A percentile compares a stretch with the other conserved stretches of the same genome.
These are phyloP conservation scores for Acanthiza pusilla DNA, from an alignment of 2,797 vertebrate species.

Conservation along the genomic window DNA sequence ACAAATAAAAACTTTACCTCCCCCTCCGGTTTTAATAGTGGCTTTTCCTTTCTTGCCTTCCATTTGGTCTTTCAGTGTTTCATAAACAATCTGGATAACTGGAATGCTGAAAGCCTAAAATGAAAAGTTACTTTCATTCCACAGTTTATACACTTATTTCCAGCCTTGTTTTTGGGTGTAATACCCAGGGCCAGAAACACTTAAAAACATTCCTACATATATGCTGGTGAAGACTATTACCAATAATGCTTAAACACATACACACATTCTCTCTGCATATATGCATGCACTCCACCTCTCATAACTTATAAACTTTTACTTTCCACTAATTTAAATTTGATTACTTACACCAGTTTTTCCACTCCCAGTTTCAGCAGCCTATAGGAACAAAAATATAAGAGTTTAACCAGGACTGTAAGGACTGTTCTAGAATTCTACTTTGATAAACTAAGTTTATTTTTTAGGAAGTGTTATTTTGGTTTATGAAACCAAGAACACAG, in stretches of 20 bases:
- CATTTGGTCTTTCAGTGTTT: slow-evolving; percentile 94
- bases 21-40: slow-evolving; percentile 87
- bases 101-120: slow-evolving; percentile 95
- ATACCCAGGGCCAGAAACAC: background rate
- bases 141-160: background rate
- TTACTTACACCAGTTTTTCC: slow-evolving; percentile 98
- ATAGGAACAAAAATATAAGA: background rate
- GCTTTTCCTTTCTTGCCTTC: slow-evolving; percentile 93
- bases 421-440: background rate
- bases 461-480: background rate
- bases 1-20: slow-evolving; percentile 72
- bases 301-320: background rate
- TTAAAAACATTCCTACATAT: background rate
- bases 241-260: background rate
- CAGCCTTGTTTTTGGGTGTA: background rate
- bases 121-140: background rate
- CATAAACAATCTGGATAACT: slow-evolving; percentile 97
- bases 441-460: background rate
- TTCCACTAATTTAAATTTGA: background rate
- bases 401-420: background rate
- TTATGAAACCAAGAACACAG: background rate
- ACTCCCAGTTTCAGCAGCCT: slow-evolving; percentile 98
- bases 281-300: background rate
- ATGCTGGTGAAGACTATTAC: background rate
- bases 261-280: background rate